These are phyloP conservation scores for Drosophila ironensis DNA, from an alignment of 1,140 invertebrate species.

Conservation along the genomic window DNA sequence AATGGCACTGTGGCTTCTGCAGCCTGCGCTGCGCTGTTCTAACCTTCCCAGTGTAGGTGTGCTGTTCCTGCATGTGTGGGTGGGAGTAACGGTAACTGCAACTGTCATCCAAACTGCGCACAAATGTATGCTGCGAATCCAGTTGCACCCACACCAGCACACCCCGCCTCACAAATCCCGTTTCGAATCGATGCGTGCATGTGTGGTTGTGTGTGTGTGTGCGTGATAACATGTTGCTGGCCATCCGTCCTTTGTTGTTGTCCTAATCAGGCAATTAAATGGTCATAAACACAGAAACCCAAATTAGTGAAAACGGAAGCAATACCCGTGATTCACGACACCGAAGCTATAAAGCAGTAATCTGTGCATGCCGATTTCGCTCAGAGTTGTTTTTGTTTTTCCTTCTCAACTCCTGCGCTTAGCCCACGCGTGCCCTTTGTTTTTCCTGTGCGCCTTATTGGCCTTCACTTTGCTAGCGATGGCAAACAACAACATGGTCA, in stretches of 20 bases:
- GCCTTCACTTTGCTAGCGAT: constrained; percentile 28
- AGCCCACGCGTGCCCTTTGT: constrained; percentile 36
- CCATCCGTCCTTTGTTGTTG: constrained; percentile 11
- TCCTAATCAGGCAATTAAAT: constrained; percentile 42
- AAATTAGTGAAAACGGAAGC: constrained; percentile 36
- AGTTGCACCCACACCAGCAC: not conserved
- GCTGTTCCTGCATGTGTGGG: not conserved
- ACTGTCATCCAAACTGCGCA: constrained; percentile 24
- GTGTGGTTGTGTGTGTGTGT: not conserved
- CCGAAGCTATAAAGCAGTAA: constrained; percentile 27
- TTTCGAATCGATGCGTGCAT: too few relatives aligned
- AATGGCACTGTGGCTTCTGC: constrained; percentile 21
- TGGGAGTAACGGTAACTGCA: constrained; percentile 8
- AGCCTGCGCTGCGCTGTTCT: constrained; percentile 1
- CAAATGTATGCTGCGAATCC: constrained; percentile 36
- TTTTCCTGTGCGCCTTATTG: constrained; percentile 35
- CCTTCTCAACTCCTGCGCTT: constrained; percentile 8
- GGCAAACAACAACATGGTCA: constrained; percentile 53
- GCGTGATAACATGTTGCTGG: constrained; percentile 46
- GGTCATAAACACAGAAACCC: constrained; percentile 26
- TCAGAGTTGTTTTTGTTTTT: constrained; percentile 25
- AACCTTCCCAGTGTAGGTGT: constrained; percentile 1
- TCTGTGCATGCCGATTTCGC: too few relatives aligned
- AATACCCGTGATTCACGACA: constrained; percentile 27
- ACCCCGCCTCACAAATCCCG: not conserved